These are phyloP conservation scores for Ganaspis sp. DNA, from an alignment of 1,140 invertebrate genomes.

Conservation along the genomic window DNA sequence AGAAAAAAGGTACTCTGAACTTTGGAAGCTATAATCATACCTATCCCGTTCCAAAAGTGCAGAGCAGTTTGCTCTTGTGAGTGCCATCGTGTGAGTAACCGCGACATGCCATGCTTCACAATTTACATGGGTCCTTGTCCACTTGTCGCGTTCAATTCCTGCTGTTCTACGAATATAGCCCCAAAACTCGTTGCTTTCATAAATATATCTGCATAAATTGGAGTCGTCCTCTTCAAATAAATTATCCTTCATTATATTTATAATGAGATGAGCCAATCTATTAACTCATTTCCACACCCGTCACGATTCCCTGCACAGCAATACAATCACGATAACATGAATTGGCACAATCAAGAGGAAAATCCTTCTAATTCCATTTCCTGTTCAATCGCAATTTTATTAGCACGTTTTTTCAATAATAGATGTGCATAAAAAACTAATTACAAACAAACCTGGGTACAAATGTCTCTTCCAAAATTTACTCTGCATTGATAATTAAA, in stretches of 20 bases:
- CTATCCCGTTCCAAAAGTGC: not conserved
- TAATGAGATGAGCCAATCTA: not conserved
- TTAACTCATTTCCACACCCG: not conserved
- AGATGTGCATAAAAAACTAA: no score
- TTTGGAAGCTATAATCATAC: not conserved
- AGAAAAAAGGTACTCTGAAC: conserved; percentile 3
- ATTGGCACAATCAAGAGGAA: conserved; percentile 3
- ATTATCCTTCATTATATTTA: conserved; percentile 11
- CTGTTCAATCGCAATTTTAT: not conserved
- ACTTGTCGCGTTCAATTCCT: not conserved
- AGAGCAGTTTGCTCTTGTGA: not conserved
- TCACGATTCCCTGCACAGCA: not conserved
- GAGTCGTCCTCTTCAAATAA: not conserved
- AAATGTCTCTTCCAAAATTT: no score
- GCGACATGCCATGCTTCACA: conserved; percentile 16
- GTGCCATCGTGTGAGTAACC: not conserved
- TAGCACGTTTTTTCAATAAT: no score
- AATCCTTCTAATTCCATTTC: not conserved
- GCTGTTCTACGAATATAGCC: not conserved
- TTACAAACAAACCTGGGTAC: no score
- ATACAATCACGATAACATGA: not conserved
- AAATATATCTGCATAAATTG: conserved; percentile 12
- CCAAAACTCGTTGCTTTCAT: not conserved
- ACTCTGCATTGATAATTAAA: no score
- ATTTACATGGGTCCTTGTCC: not conserved